phyloP scores from a whole-genome alignment of 1,140 invertebrate species.

The Drosophila baimaii region DNA sequence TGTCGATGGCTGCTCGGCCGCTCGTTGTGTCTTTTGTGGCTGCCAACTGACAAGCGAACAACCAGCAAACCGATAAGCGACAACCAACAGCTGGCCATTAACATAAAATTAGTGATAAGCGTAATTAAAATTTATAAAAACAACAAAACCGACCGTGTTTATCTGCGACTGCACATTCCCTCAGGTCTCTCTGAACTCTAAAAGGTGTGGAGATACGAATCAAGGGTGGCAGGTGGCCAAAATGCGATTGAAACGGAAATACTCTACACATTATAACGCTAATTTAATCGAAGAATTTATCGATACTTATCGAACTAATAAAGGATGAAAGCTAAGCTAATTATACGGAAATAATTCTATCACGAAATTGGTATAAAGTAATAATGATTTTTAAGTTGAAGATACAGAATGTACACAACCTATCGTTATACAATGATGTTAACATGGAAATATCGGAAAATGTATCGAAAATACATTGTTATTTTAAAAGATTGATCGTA shows the following conservation, averaged over 20 bases:
- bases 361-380: no score
- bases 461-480: no score
- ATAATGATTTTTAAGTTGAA: no score
- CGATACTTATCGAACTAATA: no score
- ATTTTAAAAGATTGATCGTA: no score
- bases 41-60: constrained; percentile 20
- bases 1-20: constrained; percentile 30
- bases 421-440: no score
- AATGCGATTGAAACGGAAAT: not conserved
- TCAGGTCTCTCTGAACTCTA: constrained; percentile 20
- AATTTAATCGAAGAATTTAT: not conserved
- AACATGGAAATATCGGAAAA: no score
- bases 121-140: constrained; percentile 78
- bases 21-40: constrained; percentile 35
- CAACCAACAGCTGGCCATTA: constrained; percentile 73
- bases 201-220: constrained; percentile 35
- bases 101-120: constrained; percentile 80
- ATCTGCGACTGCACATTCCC: constrained; percentile 45
- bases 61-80: constrained; percentile 30
- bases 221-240: constrained; percentile 22
- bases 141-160: constrained; percentile 49
- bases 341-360: no score
- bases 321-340: no score
- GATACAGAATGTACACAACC: no score
- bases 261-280: constrained; percentile 1